Evolutionary conservation across 2,113 vertebrate species (phyloP).

Genomic region (Brachionichthys hirsutus): DNA sequence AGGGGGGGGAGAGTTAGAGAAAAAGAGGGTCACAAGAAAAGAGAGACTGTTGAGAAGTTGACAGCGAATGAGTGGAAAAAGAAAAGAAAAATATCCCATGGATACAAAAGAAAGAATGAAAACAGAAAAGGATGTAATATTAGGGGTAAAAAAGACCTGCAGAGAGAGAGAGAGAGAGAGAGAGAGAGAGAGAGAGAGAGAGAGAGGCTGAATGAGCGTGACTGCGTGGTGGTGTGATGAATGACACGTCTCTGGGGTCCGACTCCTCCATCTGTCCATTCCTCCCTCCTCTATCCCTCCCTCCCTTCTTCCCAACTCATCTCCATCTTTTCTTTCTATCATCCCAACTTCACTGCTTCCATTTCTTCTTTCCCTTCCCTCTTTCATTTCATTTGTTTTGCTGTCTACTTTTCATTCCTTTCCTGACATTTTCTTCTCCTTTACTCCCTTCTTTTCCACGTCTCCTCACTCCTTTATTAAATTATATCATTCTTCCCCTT

Average conservation of each 20-base stretch:
- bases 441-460: too few species aligned
- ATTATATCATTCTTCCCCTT: too few species aligned
- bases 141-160: slow-evolving; percentile 20
- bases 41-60: slow-evolving; percentile 20
- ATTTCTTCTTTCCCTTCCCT: slow-evolving; percentile 7
- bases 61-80: neutral
- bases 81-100: neutral
- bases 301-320: neutral
- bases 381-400: neutral
- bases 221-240: slow-evolving; percentile 73
- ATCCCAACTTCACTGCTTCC: slow-evolving; percentile 1
- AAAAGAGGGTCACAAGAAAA: slow-evolving; percentile 16
- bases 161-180: slow-evolving; percentile 45
- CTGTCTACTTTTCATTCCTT: neutral
- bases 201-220: slow-evolving; percentile 59
- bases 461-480: too few species aligned
- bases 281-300: slow-evolving; percentile 49
- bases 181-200: too few species aligned
- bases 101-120: neutral
- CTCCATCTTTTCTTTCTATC: neutral
- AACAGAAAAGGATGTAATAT: neutral
- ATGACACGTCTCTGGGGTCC: slow-evolving; percentile 76
- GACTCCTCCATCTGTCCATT: slow-evolving; percentile 78
- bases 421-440: too few species aligned
- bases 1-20: slow-evolving; percentile 1